These are phyloP conservation scores for Smittia aterrima DNA, from an alignment of 2,888 invertebrate genomes.

Conservation along the genomic window DNA sequence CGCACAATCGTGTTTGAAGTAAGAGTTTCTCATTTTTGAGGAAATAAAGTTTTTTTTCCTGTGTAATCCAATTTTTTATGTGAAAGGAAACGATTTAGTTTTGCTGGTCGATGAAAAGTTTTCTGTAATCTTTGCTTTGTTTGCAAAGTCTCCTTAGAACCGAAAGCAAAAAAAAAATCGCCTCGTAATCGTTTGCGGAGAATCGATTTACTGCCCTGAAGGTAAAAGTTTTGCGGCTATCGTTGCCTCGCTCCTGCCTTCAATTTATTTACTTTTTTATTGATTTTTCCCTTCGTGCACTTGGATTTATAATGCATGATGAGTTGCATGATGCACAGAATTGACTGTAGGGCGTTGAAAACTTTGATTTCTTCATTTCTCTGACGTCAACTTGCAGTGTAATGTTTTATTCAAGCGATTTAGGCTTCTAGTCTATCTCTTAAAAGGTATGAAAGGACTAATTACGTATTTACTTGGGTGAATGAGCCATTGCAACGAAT, in stretches of 20 bases:
- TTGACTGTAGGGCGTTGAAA: neutral
- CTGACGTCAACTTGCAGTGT: neutral
- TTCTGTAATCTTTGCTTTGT: slow-evolving; percentile 2
- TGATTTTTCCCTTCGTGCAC: neutral
- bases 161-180: neutral
- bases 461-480: slow-evolving; percentile 32
- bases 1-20: neutral
- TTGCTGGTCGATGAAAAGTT: neutral
- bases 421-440: neutral
- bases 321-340: neutral
- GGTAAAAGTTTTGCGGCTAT: neutral
- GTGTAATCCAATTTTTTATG: slow-evolving; percentile 25
- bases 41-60: slow-evolving; percentile 21
- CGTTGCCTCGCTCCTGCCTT: neutral
- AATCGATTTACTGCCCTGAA: neutral
- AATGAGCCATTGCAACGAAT: slow-evolving; percentile 14
- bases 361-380: slow-evolving; percentile 8
- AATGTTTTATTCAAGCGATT: slow-evolving; percentile 29
- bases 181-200: slow-evolving; percentile 9
- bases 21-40: slow-evolving; percentile 17
- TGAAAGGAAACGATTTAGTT: slow-evolving; percentile 4
- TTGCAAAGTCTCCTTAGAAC: neutral
- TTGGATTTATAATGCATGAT: neutral
- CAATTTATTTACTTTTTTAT: slow-evolving; percentile 1
- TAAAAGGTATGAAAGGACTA: slow-evolving; percentile 3